Evolutionary conservation across 1,140 invertebrate genomes (phyloP).

Genomic region (Drosophila auraria): DNA sequence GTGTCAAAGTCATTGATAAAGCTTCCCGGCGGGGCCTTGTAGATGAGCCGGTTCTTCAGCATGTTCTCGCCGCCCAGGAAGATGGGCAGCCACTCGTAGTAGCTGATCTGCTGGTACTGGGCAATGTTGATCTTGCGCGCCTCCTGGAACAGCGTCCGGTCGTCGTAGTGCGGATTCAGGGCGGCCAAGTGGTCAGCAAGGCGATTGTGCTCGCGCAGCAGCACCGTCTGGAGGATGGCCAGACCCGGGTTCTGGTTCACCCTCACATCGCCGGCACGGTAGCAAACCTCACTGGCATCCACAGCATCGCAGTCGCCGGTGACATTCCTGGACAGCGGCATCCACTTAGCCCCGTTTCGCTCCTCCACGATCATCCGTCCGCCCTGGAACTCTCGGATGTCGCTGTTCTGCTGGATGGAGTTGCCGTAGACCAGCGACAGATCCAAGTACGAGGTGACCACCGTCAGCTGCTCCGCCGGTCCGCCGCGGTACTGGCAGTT

Average conservation of each 20-base stretch:
- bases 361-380: slow-evolving; percentile 88
- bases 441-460: slow-evolving; percentile 94
- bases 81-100: slow-evolving; percentile 94
- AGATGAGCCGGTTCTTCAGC: slow-evolving; percentile 89
- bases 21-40: slow-evolving; percentile 87
- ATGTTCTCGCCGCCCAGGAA: slow-evolving; percentile 90
- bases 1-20: slow-evolving; percentile 95
- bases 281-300: slow-evolving; percentile 88
- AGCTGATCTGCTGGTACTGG: slow-evolving; percentile 93
- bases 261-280: slow-evolving; percentile 91
- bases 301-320: slow-evolving; percentile 88
- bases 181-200: slow-evolving; percentile 90
- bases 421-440: slow-evolving; percentile 94
- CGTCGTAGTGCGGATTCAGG: slow-evolving; percentile 95
- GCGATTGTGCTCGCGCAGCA: slow-evolving; percentile 96
- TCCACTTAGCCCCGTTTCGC: slow-evolving; percentile 89
- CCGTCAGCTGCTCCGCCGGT: slow-evolving; percentile 93
- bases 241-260: slow-evolving; percentile 95
- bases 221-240: slow-evolving; percentile 92
- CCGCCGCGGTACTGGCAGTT: slow-evolving; percentile 87
- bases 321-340: slow-evolving; percentile 89
- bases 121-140: slow-evolving; percentile 92
- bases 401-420: slow-evolving; percentile 87
- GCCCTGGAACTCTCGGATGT: slow-evolving; percentile 88
- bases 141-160: slow-evolving; percentile 95